Base-by-base conservation (phyloP, 2,888 invertebrate genomes). In the Microdon myrmicae region DNA sequence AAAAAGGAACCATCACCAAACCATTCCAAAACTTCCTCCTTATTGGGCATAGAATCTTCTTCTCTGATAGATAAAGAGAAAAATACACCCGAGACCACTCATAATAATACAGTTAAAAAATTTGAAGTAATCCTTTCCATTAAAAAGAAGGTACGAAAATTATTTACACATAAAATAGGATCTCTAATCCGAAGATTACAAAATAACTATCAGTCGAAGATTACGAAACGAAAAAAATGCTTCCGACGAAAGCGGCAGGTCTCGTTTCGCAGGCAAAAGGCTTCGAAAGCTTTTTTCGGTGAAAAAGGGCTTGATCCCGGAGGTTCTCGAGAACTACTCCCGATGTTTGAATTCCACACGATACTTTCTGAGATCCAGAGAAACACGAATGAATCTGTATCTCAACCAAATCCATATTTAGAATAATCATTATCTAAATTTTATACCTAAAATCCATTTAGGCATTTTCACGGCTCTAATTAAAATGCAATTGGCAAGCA, bases 131-230 rank as follows among this genome's bases (percentile, higher is more conserved):
- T 25, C 68, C 73, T 1, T 69, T 72, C 1, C n/a, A 68, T 2
- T 72, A 68, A 47, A 72, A 71, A 38, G 41, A 67, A 3, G 72
- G 71, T 17, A 59, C 75, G 4, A 61, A 75, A 13, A 71, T 71
- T 8, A 68, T 64, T 3, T 74, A 72, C 0, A 56, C 75, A 31
- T 69, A 71, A 2, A 70, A 73, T n/a, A 69, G 70, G 37, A 69
- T 70, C 4, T 73, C 71, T 1, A n/a, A n/a, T n/a, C 48, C 75
- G 17, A 58, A 64, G 2, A 72, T 74, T 19, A 68, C 68, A 3
- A 71, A 68, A 17, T 8, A 16, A 3, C 71, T 66, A 55, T 71
- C 69, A 16, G 66, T 69, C 2, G 64, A 64, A 3, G 69, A 71
- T 0, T 26, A 56, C 16, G 7, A 38, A 35, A 10, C 38, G 38